Base-by-base conservation (phyloP, 2,113 vertebrate species). In the Dascyllus trimaculatus region DNA sequence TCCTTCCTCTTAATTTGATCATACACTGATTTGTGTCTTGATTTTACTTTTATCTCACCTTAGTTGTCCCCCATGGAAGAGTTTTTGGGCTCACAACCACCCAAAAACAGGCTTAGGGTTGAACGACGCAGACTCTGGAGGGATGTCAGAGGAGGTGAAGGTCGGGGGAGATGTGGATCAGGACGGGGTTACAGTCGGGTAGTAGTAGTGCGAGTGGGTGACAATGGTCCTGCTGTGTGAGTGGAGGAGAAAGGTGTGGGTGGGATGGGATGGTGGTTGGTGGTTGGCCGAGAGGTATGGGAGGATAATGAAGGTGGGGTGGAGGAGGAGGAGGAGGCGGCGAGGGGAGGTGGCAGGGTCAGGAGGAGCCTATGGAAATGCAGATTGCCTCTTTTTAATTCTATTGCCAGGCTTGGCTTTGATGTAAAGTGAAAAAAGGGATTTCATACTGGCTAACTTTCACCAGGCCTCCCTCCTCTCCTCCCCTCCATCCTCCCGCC, bases 351-450 rank as follows among this genome's bases (percentile, higher is more conserved):
- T 18, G 35, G 60, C 63, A 78, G 86, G 90, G 91, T 86, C 84
- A 88, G 85, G 74, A 84, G 87, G 72, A 85, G 88, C 85, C 90
- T 89, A 93, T 94, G 93, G 93, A 93, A 94, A 94, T 93, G 91
- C 91, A 93, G 91, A 94, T 93, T 89, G 85, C 80, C 62, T 91
- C 89, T 86, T 89, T 35, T 90, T 80, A 92, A 92, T 93, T 88
- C 87, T 91, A 87, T 89, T 91, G 87, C 85, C 85, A 87, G 87
- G 43, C 88, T 26, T 8, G 25, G 88, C 94, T 95, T 95, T 94
- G 93, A 95, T 91, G 92, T 93, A 69, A 88, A 81, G 53, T 48
- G 62, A 80, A 72, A 78, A 74, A 87, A 81, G 64, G 71, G 84
- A 78, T 89, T 91, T 93, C 72, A 90, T 86, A 80, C 71, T 63